phyloP scores from a whole-genome alignment of 2,888 invertebrate species.

The Pachymerium ferrugineum region DNA sequence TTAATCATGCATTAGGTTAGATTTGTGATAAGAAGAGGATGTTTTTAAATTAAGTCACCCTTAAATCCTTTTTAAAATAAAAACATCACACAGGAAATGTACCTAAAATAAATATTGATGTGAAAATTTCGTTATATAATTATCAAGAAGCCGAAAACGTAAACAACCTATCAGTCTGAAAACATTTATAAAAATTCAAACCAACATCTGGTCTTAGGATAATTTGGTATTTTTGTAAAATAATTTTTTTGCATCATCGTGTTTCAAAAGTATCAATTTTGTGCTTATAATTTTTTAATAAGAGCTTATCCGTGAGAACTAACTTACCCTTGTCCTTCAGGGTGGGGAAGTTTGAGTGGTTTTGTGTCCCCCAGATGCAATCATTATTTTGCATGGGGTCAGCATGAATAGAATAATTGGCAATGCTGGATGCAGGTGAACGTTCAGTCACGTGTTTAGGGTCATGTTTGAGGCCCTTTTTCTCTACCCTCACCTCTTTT shows the following conservation, averaged over 20 bases:
- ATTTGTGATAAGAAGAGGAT: too few species aligned
- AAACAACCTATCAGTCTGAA: too few species aligned
- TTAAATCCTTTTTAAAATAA: too few species aligned
- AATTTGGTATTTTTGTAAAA: too few species aligned
- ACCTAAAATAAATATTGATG: too few species aligned
- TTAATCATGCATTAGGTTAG: too few species aligned
- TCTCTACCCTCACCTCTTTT: background rate
- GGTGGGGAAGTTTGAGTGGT: background rate
- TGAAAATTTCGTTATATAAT: too few species aligned
- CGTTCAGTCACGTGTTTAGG: background rate
- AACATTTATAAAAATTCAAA: too few species aligned
- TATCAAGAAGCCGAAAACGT: too few species aligned
- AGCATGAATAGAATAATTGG: slow-evolving; percentile 1
- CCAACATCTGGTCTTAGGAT: too few species aligned
- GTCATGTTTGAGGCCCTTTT: slow-evolving; percentile 1
- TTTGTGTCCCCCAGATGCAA: slow-evolving; percentile 1
- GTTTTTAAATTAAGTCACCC: too few species aligned
- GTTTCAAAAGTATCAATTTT: background rate
- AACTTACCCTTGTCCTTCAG: background rate
- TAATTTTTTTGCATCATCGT: background rate
- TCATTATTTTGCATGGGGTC: slow-evolving; percentile 13
- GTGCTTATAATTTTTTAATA: slow-evolving; percentile 2
- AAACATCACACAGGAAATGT: too few species aligned
- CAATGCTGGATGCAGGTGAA: slow-evolving; percentile 1
- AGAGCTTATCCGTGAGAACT: slow-evolving; percentile 2